Evolutionary conservation across 2,888 invertebrate species (phyloP), one percentile per base, ranked within the genome.

Genomic region (Drosophila meridionalis): DNA sequence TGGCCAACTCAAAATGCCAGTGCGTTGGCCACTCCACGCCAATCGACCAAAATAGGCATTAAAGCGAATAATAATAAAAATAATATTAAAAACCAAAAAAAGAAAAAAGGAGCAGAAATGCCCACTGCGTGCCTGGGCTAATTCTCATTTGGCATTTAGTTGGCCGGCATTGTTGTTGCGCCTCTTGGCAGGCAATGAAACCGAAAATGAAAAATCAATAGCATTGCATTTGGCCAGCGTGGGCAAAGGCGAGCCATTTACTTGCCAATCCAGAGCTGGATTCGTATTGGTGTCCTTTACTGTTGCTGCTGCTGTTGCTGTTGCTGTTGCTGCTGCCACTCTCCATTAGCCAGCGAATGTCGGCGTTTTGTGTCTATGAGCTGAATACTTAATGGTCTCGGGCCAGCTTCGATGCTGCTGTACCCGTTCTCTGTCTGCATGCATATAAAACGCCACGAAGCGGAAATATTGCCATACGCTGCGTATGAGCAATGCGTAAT

Each of bases 401-500:
- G 61, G 55, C 59, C 71, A 59, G 79, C 60, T 53, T 70, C 56
- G 40, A 57, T 28, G 45, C 45, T 71, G 40, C 52, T 62, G 6
- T 30, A 40, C 20, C 56, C 52, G 42, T 20, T 53, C 38, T n/a
- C 45, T 58, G 52, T 43, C 55, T 62, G 72, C 63, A 62, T 70
- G 59, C 76, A 73, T 75, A 86, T 71, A 73, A 74, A 86, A 56
- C 62, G 72, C 84, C 47, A 69, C 76, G 65, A 72, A 89, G 89
- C 85, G 85, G 73, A 86, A 89, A 87, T 86, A 87, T 86, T 85
- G 88, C 76, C 83, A 83, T 86, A 87, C 88, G 86, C 81, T 81
- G 87, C 87, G 87, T 88, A 87, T 90, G 86, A 87, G 90, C 76
- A 87, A 87, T 88, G 88, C 83, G 88, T 88, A 83, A 90, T 90